These are phyloP conservation scores for Podarcis lilfordi DNA, from an alignment of 2,797 vertebrate genomes.

Conservation along the genomic window DNA sequence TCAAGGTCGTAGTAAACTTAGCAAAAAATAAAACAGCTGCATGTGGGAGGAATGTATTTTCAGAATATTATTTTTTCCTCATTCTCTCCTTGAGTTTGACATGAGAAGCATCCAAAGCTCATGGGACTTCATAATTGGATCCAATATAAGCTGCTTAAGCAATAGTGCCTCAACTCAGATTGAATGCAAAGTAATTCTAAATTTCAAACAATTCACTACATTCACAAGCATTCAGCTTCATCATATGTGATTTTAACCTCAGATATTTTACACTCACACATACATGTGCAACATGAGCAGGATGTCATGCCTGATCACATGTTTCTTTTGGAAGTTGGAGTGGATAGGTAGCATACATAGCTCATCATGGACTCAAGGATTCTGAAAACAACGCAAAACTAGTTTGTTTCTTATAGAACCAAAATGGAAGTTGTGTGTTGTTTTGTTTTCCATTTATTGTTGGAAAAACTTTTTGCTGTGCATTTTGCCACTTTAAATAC, in stretches of 20 bases:
- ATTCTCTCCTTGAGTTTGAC: background rate
- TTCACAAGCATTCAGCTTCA: background rate
- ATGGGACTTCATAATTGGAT: background rate
- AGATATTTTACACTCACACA: too few species aligned
- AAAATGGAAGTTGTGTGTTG: too few species aligned
- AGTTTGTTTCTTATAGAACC: background rate
- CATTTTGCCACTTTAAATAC: background rate
- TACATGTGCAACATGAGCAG: conserved; percentile 51
- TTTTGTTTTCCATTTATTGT: background rate
- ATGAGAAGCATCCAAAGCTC: background rate
- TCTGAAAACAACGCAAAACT: background rate
- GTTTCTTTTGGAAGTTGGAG: conserved; percentile 64
- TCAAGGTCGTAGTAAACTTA: background rate
- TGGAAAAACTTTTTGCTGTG: too few species aligned
- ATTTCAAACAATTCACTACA: background rate
- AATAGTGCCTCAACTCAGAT: background rate
- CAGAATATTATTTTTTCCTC: background rate
- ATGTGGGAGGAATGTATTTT: background rate
- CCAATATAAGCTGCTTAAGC: background rate
- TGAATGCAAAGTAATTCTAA: background rate
- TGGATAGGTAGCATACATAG: conserved; percentile 39
- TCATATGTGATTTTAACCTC: too few species aligned
- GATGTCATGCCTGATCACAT: conserved; percentile 65
- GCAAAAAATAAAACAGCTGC: background rate
- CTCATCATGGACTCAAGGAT: conserved; percentile 36